These are phyloP conservation scores for Drosophila lacteicornis DNA, from an alignment of 1,140 invertebrate genomes.

Conservation along the genomic window DNA sequence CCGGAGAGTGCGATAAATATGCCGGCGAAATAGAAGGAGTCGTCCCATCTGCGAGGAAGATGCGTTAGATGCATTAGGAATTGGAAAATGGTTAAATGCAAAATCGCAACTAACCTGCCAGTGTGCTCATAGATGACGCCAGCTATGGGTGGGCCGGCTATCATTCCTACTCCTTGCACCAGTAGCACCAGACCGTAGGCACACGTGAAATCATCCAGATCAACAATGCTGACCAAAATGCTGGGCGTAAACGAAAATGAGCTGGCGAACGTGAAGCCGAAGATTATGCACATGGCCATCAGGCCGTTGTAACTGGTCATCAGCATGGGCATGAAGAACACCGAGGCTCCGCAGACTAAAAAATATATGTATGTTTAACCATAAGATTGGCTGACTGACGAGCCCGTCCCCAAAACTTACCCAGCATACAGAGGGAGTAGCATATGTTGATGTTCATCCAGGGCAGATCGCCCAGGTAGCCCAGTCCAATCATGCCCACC, in stretches of 20 bases:
- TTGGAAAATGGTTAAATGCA: too few relatives aligned
- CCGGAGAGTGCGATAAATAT: slow-evolving; percentile 94
- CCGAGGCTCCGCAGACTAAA: slow-evolving; percentile 89
- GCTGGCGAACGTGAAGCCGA: slow-evolving; percentile 94
- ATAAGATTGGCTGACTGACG: too few relatives aligned
- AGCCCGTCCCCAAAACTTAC: slow-evolving; percentile 51
- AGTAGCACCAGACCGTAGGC: slow-evolving; percentile 95
- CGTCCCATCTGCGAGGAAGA: slow-evolving; percentile 72
- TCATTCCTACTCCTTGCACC: slow-evolving; percentile 91
- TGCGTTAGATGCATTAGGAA: background rate
- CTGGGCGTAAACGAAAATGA: slow-evolving; percentile 95
- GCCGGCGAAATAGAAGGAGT: slow-evolving; percentile 93
- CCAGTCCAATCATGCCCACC: slow-evolving; percentile 95
- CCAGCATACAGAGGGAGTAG: slow-evolving; percentile 91
- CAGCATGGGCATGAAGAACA: slow-evolving; percentile 90
- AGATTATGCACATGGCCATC: slow-evolving; percentile 87
- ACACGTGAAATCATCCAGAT: slow-evolving; percentile 90
- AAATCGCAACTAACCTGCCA: slow-evolving; percentile 57
- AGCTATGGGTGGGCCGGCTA: slow-evolving; percentile 87
- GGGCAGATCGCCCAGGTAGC: slow-evolving; percentile 94
- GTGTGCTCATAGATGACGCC: slow-evolving; percentile 85
- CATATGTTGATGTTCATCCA: slow-evolving; percentile 94
- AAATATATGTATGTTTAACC: background rate
- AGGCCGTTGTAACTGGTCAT: slow-evolving; percentile 87
- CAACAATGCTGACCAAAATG: slow-evolving; percentile 88